A percentile compares a stretch with the other conserved stretches of the same genome.
These are phyloP conservation scores for Bothrops jararaca DNA, from an alignment of 2,113 vertebrate species.

Conservation along the genomic window DNA sequence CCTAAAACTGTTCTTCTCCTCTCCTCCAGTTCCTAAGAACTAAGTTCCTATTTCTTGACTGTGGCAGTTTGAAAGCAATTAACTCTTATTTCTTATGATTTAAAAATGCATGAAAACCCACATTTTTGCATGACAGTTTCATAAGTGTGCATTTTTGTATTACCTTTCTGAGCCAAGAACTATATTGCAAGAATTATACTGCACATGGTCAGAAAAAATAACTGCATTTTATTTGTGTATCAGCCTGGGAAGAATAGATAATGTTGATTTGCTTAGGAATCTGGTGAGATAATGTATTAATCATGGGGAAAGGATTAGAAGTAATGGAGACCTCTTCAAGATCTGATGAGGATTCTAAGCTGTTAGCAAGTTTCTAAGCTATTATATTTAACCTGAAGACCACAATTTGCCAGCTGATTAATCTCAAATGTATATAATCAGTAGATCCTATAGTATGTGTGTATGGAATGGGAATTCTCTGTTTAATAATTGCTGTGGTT, in stretches of 20 bases:
- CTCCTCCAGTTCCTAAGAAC: neutral
- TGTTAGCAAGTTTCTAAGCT: neutral
- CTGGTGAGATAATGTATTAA: neutral
- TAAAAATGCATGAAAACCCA: neutral
- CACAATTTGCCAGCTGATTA: neutral
- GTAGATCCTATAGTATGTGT: neutral
- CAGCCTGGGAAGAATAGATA: neutral
- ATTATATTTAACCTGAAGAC: neutral
- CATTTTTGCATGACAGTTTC: neutral
- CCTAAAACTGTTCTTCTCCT: neutral
- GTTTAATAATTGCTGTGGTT: neutral
- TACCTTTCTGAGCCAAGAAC: neutral
- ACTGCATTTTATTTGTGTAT: neutral
- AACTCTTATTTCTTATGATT: neutral
- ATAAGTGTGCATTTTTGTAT: neutral
- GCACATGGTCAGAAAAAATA: neutral
- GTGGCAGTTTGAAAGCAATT: neutral
- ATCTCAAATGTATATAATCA: neutral
- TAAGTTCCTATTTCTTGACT: neutral
- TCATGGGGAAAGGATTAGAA: neutral
- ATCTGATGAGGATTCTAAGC: neutral
- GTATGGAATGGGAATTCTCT: neutral
- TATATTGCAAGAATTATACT: neutral
- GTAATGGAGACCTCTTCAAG: neutral
- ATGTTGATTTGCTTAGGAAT: neutral